Conservation (phyloP, 2,888 invertebrate species). For the Nasonia oneida region DNA sequence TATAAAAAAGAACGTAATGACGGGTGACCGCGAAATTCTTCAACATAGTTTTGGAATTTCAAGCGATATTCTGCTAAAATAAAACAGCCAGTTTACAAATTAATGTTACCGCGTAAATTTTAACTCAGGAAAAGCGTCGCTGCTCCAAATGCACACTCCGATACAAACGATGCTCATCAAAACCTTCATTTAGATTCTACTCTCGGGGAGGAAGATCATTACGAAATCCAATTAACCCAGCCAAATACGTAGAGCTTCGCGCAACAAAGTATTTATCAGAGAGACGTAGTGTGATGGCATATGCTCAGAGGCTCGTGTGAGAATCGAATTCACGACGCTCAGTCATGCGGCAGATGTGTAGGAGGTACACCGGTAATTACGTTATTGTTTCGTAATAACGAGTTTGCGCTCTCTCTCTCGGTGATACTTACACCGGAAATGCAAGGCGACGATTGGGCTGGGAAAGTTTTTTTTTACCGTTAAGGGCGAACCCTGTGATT, state of each 20-base stretch:
- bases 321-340: not conserved
- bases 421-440: constrained; percentile 23
- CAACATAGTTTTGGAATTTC: not conserved
- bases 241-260: not conserved
- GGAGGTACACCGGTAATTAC: constrained; percentile 38
- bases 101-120: not conserved
- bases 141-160: not conserved
- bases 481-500: not conserved
- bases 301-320: not conserved
- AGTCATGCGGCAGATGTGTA: not conserved
- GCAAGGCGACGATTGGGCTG: constrained; percentile 26
- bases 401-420: not conserved
- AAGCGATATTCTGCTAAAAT: not conserved
- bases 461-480: constrained; percentile 1
- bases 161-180: not conserved
- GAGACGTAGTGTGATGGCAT: not conserved
- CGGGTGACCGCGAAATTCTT: not conserved
- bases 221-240: not conserved
- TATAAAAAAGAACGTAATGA: not conserved
- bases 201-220: not conserved
- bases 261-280: not conserved
- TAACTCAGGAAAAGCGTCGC: not conserved
- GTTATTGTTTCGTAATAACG: constrained; percentile 54
- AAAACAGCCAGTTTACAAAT: too few relatives aligned
- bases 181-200: not conserved